Conservation (phyloP, 2,797 vertebrate genomes). For the Cyprinodon diabolis region DNA sequence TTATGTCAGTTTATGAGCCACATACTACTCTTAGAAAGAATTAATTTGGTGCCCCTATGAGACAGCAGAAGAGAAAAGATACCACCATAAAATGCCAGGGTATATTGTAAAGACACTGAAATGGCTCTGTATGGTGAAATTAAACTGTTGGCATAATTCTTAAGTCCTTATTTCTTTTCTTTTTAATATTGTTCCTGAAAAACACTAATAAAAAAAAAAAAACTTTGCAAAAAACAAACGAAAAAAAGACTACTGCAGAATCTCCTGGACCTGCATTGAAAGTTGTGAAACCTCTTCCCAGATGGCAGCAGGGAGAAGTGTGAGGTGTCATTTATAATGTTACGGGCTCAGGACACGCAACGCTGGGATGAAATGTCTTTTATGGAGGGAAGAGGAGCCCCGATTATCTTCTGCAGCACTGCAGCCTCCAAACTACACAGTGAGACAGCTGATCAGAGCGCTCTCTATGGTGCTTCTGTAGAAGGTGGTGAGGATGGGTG, state of each 20-base stretch:
- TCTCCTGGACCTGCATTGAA: no score
- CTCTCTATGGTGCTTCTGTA: no score
- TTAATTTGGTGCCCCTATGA: slow-evolving; percentile 48
- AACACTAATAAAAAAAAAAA: neutral
- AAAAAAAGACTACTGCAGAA: neutral
- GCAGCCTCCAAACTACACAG: no score
- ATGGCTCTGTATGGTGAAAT: slow-evolving; percentile 26
- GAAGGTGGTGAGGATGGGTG: no score
- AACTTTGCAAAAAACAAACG: slow-evolving; percentile 3
- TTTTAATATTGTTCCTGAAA: slow-evolving; percentile 21
- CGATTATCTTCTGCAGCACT: no score
- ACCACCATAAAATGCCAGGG: slow-evolving; percentile 50
- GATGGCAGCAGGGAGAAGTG: no score
- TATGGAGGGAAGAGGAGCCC: no score
- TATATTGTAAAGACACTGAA: slow-evolving; percentile 15
- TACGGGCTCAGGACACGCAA: no score
- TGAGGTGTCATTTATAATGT: no score
- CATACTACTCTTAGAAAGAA: slow-evolving; percentile 58
- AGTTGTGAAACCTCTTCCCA: no score
- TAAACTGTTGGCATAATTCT: slow-evolving; percentile 10
- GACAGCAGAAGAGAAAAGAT: slow-evolving; percentile 40
- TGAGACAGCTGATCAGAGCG: no score
- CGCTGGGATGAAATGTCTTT: no score
- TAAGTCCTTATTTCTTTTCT: slow-evolving; percentile 7
- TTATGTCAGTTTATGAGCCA: slow-evolving; percentile 60